Conservation (phyloP, 2,113 vertebrate genomes). For the Pelecanoides urinatrix region DNA sequence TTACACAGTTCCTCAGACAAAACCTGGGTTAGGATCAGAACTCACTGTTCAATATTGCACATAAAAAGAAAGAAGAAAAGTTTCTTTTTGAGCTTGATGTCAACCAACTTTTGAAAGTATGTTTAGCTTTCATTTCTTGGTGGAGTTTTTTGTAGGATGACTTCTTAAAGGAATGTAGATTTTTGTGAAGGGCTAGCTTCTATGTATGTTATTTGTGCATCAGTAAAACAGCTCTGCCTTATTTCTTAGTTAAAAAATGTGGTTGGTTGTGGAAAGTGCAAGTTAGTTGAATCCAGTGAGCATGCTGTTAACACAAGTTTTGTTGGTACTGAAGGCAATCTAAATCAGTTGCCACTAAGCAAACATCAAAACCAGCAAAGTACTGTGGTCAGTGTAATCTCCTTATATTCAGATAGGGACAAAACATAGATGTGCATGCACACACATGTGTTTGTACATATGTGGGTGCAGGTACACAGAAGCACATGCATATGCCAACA, state of each 20-base stretch:
- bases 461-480: background rate
- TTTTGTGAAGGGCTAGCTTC: background rate
- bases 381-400: background rate
- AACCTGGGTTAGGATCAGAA: background rate
- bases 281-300: background rate
- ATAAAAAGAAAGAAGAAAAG: background rate
- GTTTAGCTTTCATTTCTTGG: background rate
- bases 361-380: background rate
- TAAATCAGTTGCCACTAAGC: background rate
- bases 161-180: background rate
- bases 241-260: background rate
- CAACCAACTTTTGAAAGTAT: background rate
- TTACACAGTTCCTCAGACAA: background rate
- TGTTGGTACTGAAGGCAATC: background rate
- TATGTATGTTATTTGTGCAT: background rate
- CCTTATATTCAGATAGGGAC: background rate
- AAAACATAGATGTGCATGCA: background rate
- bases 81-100: background rate
- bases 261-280: background rate
- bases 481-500: background rate
- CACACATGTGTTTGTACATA: fast-evolving
- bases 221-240: background rate
- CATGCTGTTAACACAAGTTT: background rate
- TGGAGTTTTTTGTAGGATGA: background rate
- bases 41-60: background rate